A percentile compares a stretch with the other conserved stretches of the same genome.
phyloP scores from a whole-genome alignment of 92 coral and sea anemone species.

The Scolanthus callimorphus region DNA sequence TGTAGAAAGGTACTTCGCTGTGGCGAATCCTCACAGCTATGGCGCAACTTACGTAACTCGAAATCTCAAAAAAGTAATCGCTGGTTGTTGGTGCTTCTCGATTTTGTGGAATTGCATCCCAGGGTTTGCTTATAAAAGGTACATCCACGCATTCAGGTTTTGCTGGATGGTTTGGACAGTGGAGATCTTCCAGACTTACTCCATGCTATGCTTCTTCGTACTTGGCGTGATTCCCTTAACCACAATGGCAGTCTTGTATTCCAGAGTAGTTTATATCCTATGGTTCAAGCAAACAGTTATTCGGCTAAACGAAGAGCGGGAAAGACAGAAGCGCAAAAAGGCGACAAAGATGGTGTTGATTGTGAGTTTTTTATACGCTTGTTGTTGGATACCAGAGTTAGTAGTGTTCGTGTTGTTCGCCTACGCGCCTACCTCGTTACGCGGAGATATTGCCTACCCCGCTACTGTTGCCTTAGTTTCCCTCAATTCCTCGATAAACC shows the following conservation, averaged over 20 bases:
- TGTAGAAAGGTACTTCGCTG: conserved; percentile 49
- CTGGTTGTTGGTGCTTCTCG: conserved; percentile 30
- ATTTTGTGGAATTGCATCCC: conserved; percentile 14
- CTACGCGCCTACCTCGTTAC: conserved; percentile 11
- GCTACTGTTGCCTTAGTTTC: conserved; percentile 30
- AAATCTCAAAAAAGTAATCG: conserved; percentile 10
- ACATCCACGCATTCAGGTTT: conserved; percentile 1
- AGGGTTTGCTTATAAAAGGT: conserved; percentile 13
- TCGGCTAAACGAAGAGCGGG: conserved; percentile 3
- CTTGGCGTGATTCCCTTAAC: conserved; percentile 17
- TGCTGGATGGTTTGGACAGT: conserved; percentile 20
- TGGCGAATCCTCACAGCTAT: conserved; percentile 25
- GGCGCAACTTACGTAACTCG: conserved; percentile 1
- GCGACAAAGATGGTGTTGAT: conserved; percentile 47
- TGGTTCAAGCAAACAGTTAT: conserved; percentile 29
- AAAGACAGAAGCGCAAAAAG: conserved; percentile 10
- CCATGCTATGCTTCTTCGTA: conserved; percentile 13
- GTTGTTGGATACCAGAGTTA: conserved; percentile 40
- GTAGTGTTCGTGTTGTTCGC: conserved; percentile 25
- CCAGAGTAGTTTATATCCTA: conserved; percentile 9
- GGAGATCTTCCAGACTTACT: conserved; percentile 11
- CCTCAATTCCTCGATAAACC: conserved; percentile 58
- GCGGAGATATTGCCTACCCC: conserved; percentile 29
- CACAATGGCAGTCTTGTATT: conserved; percentile 17
- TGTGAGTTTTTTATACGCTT: conserved; percentile 39